phyloP scores from a whole-genome alignment of 2,113 vertebrate species.

The Copsychus sechellarum region DNA sequence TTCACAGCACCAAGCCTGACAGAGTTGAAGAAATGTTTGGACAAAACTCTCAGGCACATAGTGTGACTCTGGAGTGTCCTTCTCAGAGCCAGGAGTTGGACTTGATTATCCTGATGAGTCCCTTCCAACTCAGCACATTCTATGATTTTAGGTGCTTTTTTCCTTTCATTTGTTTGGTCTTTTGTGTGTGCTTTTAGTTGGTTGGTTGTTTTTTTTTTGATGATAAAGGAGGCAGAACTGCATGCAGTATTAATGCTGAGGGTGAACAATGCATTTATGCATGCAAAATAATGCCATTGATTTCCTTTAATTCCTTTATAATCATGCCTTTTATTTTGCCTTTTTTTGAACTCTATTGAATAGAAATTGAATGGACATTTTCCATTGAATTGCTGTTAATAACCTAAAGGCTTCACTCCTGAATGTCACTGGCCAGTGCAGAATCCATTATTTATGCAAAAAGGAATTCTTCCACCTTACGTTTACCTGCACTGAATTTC shows the following conservation, averaged over 20 bases:
- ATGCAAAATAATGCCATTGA: background rate
- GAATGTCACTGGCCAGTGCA: background rate
- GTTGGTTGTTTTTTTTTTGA: background rate
- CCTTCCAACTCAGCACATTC: background rate
- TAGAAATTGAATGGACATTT: background rate
- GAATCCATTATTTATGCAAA: background rate
- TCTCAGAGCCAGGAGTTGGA: background rate
- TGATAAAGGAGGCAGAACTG: background rate
- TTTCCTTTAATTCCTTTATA: background rate
- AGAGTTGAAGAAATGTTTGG: background rate
- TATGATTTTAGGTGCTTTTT: background rate
- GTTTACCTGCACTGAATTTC: background rate
- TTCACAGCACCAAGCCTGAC: background rate
- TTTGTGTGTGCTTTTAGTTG: background rate
- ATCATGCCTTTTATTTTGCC: background rate
- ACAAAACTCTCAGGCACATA: background rate
- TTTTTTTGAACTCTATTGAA: background rate
- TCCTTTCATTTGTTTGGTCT: background rate
- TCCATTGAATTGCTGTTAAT: background rate
- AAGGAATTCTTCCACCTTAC: background rate
- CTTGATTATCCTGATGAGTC: background rate
- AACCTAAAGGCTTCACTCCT: background rate
- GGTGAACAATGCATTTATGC: background rate
- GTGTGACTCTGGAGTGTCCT: background rate
- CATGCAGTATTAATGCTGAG: background rate